phyloP scores from a whole-genome alignment of 2,113 vertebrate species.

The Gopherus flavomarginatus region DNA sequence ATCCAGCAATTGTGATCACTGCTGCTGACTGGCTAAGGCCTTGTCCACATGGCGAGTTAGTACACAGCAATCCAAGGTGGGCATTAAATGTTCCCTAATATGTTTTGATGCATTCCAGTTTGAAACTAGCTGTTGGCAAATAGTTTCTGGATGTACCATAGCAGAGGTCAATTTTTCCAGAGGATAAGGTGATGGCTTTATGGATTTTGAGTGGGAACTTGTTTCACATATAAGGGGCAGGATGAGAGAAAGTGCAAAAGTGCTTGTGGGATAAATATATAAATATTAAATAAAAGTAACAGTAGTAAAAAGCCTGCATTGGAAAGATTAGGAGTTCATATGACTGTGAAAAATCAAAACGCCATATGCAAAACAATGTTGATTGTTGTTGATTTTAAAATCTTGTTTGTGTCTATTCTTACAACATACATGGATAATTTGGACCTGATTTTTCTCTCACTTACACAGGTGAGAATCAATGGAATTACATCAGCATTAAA shows the following conservation, averaged over 20 bases:
- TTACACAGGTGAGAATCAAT: background rate
- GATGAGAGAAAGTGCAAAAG: background rate
- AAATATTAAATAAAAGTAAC: background rate
- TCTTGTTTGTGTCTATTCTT: accelerated
- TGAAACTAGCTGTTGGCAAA: background rate
- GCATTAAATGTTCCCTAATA: background rate
- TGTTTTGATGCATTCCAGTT: background rate
- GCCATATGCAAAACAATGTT: background rate
- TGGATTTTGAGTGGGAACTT: background rate
- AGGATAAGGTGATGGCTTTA: background rate
- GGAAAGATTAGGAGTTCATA: background rate
- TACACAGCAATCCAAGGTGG: background rate
- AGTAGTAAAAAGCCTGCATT: background rate
- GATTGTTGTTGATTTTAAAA: background rate
- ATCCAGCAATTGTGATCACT: background rate
- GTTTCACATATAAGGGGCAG: background rate
- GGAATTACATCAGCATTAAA: background rate
- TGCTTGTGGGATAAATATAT: background rate
- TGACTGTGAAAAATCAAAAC: background rate
- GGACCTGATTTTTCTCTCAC: background rate
- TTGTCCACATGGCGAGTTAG: background rate
- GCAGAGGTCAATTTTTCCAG: background rate
- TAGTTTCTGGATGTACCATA: background rate
- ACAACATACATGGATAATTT: background rate
- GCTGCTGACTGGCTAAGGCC: background rate